Conservation (phyloP, 2,888 invertebrate genomes). For the Ceriagrion tenellum region DNA sequence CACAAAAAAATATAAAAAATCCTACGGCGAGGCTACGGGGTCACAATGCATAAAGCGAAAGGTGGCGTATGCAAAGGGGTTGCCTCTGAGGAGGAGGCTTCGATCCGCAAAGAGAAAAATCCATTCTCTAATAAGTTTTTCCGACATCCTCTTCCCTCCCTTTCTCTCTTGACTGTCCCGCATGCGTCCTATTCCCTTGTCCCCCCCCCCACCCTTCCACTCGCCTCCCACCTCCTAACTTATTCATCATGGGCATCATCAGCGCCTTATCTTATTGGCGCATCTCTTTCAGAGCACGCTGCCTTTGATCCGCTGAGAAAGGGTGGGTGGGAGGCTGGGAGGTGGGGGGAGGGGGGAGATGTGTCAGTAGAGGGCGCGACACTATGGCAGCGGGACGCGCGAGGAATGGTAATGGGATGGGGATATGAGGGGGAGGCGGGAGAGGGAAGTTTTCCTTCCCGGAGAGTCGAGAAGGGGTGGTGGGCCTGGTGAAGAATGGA, state of each 20-base stretch:
- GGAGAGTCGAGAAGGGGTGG: neutral
- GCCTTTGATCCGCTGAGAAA: constrained; percentile 45
- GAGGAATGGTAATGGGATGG: constrained; percentile 46
- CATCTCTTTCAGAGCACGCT: constrained; percentile 59
- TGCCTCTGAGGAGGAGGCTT: neutral
- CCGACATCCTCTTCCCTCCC: neutral
- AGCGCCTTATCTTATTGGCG: constrained; percentile 35
- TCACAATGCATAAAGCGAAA: neutral
- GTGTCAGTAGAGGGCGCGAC: neutral
- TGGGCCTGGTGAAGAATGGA: neutral
- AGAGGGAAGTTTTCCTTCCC: neutral
- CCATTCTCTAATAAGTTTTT: constrained; percentile 59
- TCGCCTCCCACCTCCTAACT: constrained; percentile 38
- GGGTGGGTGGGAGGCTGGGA: neutral
- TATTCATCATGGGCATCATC: constrained; percentile 59
- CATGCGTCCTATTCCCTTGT: too few species aligned
- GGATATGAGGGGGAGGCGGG: neutral
- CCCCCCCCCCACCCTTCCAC: neutral
- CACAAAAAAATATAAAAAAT: neutral
- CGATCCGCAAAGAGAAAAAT: constrained; percentile 32
- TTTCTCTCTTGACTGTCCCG: neutral
- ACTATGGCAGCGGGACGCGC: constrained; percentile 4
- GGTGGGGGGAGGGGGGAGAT: too few species aligned
- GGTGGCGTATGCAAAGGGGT: neutral
- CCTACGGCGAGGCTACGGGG: neutral